These are phyloP conservation scores for Perithous albicinctus DNA, from an alignment of 2,888 invertebrate species.

Conservation along the genomic window DNA sequence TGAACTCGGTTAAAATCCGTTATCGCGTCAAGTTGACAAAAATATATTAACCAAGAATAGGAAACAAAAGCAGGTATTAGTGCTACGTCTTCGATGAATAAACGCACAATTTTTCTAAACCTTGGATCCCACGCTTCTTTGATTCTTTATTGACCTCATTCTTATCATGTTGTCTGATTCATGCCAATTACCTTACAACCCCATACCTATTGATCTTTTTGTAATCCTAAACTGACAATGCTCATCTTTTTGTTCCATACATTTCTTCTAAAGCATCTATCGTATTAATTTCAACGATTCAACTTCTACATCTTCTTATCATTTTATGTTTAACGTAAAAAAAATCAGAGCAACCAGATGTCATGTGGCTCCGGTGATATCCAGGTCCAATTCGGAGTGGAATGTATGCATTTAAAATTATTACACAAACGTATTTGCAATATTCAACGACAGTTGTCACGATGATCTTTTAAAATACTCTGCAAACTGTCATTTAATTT, in stretches of 20 bases:
- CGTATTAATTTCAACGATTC: too few species aligned
- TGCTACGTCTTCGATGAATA: constrained; percentile 82
- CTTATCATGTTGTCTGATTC: constrained; percentile 24
- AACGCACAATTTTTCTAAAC: constrained; percentile 84
- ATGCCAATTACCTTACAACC: too few species aligned
- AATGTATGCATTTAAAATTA: too few species aligned
- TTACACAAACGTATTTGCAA: too few species aligned
- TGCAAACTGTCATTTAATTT: not conserved
- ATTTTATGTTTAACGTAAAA: too few species aligned
- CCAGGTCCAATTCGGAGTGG: too few species aligned
- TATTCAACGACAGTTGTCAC: too few species aligned
- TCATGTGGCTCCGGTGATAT: too few species aligned
- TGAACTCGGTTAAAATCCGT: constrained; percentile 37
- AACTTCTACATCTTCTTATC: too few species aligned
- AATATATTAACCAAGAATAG: constrained; percentile 32
- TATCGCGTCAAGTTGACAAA: constrained; percentile 20
- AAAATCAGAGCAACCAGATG: too few species aligned
- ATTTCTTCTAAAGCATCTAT: too few species aligned
- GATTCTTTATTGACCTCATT: constrained; percentile 60
- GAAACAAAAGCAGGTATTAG: constrained; percentile 71
- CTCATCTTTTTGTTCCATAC: too few species aligned
- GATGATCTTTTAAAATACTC: not conserved
- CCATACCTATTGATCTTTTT: not conserved
- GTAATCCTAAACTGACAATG: not conserved
- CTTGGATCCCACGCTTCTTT: constrained; percentile 78